A percentile compares a stretch with the other conserved stretches of the same genome.
Evolutionary conservation across 2,113 vertebrate genomes (phyloP).

Genomic region (Amia ocellicauda): DNA sequence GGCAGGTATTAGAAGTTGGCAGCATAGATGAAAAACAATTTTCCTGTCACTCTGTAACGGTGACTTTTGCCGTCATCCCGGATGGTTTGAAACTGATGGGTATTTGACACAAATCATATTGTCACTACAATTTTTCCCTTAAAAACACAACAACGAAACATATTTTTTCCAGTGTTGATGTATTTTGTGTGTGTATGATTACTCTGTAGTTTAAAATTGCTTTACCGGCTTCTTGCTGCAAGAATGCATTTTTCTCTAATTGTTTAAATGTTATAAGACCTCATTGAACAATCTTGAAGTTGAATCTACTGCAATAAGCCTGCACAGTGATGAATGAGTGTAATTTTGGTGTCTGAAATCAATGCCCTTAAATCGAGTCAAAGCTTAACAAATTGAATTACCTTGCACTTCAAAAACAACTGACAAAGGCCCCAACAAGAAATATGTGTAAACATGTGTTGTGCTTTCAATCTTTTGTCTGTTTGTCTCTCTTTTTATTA

Average conservation of each 20-base stretch:
- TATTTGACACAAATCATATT: neutral
- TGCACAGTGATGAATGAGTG: conserved; percentile 19
- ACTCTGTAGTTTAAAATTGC: neutral
- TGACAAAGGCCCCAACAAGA: neutral
- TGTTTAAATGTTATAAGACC: conserved; percentile 9
- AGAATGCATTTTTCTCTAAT: conserved; percentile 1
- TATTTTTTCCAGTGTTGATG: neutral
- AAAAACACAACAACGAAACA: too few relatives aligned
- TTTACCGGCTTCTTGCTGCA: neutral
- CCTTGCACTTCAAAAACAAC: conserved; percentile 8
- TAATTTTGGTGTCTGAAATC: conserved; percentile 17
- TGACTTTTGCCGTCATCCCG: neutral
- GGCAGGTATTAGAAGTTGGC: too few relatives aligned
- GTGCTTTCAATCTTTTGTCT: neutral
- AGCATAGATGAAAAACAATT: neutral
- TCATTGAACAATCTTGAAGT: neutral
- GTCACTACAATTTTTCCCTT: neutral
- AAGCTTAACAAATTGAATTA: conserved; percentile 18
- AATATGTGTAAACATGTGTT: conserved; percentile 12
- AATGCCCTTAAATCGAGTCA: conserved; percentile 16
- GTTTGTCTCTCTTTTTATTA: too few relatives aligned
- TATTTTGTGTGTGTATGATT: neutral
- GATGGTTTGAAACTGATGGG: neutral
- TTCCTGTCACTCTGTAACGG: too few relatives aligned
- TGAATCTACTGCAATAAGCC: conserved; percentile 9